Percentiles rank a stretch among this genome's conserved stretches.
phyloP scores from a whole-genome alignment of 1,140 invertebrate species.

The Drosophila rufa region DNA sequence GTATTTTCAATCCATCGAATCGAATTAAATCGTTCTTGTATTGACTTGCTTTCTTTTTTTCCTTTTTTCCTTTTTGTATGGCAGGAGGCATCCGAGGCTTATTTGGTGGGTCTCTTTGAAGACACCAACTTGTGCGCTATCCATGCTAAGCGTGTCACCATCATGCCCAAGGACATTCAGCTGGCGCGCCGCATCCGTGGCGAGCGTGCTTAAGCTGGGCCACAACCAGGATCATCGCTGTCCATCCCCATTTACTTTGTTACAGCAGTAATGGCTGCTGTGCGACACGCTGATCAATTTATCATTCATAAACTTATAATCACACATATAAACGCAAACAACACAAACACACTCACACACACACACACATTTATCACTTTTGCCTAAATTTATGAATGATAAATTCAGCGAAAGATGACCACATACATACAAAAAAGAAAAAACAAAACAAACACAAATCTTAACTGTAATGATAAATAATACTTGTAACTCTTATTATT shows the following conservation, averaged over 20 bases:
- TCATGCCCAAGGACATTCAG: conserved; percentile 97
- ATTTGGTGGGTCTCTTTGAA: conserved; percentile 93
- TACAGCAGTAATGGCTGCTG: background rate
- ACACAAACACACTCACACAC: background rate
- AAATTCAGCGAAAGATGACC: background rate
- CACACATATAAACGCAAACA: background rate
- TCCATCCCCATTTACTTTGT: conserved; percentile 6
- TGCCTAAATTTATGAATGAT: conserved; percentile 15
- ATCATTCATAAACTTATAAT: background rate
- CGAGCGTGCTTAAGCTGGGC: conserved; percentile 88
- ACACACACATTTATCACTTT: conserved; percentile 25
- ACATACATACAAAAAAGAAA: background rate
- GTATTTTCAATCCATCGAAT: too few relatives aligned
- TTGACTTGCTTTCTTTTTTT: background rate
- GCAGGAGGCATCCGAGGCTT: conserved; percentile 94
- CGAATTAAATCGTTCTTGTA: background rate
- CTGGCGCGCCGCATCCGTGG: conserved; percentile 91
- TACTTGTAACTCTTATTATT: conserved; percentile 67
- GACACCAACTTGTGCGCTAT: conserved; percentile 94
- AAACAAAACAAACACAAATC: conserved; percentile 43
- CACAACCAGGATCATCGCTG: conserved; percentile 1
- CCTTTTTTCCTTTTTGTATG: conserved; percentile 34
- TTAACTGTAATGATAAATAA: conserved; percentile 49
- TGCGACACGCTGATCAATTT: background rate
- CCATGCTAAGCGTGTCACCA: conserved; percentile 96